phyloP scores from a whole-genome alignment of 2,113 vertebrate genomes.

The Apodemus speciosus region DNA sequence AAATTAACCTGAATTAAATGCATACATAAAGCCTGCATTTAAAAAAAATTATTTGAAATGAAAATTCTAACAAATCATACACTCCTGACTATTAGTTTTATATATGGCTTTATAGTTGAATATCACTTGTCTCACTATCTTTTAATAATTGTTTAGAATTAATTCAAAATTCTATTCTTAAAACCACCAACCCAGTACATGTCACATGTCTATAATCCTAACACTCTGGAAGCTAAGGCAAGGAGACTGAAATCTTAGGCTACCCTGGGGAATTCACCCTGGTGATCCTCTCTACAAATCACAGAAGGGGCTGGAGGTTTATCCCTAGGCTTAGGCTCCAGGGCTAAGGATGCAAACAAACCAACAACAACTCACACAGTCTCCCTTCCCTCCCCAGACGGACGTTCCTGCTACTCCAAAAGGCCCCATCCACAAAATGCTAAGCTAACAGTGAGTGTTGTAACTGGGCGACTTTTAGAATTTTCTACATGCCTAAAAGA shows the following conservation, averaged over 20 bases:
- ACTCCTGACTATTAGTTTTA: background rate
- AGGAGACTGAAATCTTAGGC: background rate
- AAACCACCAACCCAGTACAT: background rate
- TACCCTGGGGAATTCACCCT: background rate
- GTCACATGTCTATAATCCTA: background rate
- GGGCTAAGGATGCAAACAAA: background rate
- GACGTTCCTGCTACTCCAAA: background rate
- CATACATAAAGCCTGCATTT: background rate
- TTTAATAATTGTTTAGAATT: conserved; percentile 25
- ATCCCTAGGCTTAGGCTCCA: background rate
- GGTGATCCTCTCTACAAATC: background rate
- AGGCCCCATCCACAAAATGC: background rate
- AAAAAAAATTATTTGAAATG: background rate
- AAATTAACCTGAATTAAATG: background rate
- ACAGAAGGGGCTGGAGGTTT: background rate
- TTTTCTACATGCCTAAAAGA: background rate
- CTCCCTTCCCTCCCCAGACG: background rate
- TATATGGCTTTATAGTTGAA: background rate
- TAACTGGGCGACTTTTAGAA: background rate
- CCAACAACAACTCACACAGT: background rate
- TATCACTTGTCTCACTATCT: background rate
- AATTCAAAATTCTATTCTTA: conserved; percentile 16
- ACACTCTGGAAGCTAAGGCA: background rate
- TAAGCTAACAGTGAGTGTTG: background rate
- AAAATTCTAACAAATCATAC: background rate